Conservation (phyloP, 2,888 invertebrate species). For the Camptogramma bilineatum region DNA sequence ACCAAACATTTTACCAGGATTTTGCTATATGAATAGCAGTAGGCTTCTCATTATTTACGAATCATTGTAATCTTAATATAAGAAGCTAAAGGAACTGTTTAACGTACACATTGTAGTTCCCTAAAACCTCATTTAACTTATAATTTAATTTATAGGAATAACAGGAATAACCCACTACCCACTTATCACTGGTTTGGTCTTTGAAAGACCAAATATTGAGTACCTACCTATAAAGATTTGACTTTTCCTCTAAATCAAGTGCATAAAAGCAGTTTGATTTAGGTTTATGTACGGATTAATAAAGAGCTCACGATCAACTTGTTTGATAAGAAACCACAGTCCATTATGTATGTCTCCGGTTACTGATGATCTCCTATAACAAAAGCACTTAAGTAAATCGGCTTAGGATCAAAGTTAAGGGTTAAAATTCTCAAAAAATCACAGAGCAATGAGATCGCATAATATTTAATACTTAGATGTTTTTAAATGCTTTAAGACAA, state of each 20-base stretch:
- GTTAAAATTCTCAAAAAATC: neutral
- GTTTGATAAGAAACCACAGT: slow-evolving; percentile 2
- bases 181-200: too few species aligned
- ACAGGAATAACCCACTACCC: too few species aligned
- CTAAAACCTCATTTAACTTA: too few species aligned
- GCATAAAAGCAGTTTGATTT: neutral
- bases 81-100: too few species aligned
- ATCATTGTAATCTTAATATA: neutral
- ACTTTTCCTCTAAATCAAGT: neutral
- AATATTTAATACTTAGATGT: neutral
- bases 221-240: neutral
- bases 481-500: neutral
- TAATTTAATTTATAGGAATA: too few species aligned
- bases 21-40: slow-evolving; percentile 9
- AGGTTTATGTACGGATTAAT: neutral
- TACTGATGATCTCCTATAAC: neutral
- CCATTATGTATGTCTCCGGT: neutral
- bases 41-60: neutral
- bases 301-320: neutral
- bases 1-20: neutral
- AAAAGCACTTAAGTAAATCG: neutral
- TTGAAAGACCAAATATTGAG: too few species aligned
- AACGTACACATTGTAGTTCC: too few species aligned
- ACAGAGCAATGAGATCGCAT: neutral
- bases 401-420: neutral